Conservation (phyloP, 1,140 invertebrate species). For the Subanguina moxae region DNA sequence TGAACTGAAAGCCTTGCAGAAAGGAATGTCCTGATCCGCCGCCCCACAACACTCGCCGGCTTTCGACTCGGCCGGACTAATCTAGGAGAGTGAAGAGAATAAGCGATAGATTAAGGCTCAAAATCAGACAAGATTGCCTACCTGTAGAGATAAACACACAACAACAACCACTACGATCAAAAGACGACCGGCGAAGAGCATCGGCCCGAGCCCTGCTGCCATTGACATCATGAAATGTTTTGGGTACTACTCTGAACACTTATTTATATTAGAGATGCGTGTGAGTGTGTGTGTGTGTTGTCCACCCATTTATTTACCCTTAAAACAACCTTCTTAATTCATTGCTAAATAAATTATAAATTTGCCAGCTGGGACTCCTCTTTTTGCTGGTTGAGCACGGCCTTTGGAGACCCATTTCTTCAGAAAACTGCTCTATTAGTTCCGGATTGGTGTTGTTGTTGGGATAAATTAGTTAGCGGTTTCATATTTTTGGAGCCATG, state of each 20-base stretch:
- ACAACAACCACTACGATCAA: background rate
- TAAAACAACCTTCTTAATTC: background rate
- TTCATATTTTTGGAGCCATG: conserved; percentile 13
- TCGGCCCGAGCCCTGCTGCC: conserved; percentile 5
- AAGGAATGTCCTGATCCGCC: conserved; percentile 13
- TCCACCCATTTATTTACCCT: background rate
- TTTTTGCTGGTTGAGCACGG: too few relatives aligned
- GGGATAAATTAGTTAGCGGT: background rate
- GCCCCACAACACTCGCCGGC: background rate
- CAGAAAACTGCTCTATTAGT: background rate
- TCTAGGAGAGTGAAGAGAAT: too few relatives aligned
- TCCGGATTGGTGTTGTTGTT: conserved; percentile 3
- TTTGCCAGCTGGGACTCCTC: background rate
- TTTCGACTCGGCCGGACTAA: too few relatives aligned
- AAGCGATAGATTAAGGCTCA: too few relatives aligned
- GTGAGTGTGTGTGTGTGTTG: background rate
- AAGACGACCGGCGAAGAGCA: conserved; percentile 1
- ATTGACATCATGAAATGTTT: conserved; percentile 5
- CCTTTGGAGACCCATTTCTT: background rate
- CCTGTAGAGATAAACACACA: background rate
- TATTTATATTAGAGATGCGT: background rate
- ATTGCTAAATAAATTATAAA: conserved; percentile 6
- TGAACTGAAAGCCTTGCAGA: conserved; percentile 42
- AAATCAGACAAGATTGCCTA: background rate
- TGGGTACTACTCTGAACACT: background rate